A percentile compares a stretch with the other conserved stretches of the same genome.
phyloP scores from a whole-genome alignment of 2,888 invertebrate genomes.

The Dugesia japonica region DNA sequence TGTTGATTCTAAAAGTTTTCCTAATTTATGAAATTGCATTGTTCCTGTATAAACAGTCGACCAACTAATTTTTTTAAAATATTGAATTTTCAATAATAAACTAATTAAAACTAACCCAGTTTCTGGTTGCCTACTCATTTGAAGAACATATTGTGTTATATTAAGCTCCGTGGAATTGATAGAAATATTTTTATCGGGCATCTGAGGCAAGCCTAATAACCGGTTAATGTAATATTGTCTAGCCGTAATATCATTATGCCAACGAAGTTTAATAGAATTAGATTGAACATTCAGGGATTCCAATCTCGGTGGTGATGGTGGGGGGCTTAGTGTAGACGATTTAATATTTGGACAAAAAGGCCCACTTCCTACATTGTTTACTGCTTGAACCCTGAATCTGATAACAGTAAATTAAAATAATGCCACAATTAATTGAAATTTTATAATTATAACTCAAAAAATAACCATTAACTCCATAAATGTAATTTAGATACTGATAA shows the following conservation, averaged over 20 bases:
- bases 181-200: not conserved
- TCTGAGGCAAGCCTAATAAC: not conserved
- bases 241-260: constrained; percentile 44
- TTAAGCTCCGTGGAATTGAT: not conserved
- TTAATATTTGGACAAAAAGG: constrained; percentile 60
- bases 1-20: constrained; percentile 65
- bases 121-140: not conserved
- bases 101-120: not conserved
- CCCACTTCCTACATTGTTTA: constrained; percentile 65
- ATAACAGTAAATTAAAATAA: constrained; percentile 30
- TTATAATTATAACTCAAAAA: no score
- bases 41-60: constrained; percentile 59
- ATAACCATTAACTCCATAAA: no score
- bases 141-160: not conserved
- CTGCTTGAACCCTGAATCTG: constrained; percentile 70
- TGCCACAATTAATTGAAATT: constrained; percentile 12
- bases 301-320: constrained; percentile 65
- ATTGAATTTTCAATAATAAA: not conserved
- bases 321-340: constrained; percentile 62
- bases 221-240: not conserved
- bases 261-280: constrained; percentile 70
- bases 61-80: constrained; percentile 42
- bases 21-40: constrained; percentile 63
- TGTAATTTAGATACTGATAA: no score
- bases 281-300: constrained; percentile 56